Evolutionary conservation across 2,113 vertebrate genomes (phyloP).

Genomic region (Canis aureus): DNA sequence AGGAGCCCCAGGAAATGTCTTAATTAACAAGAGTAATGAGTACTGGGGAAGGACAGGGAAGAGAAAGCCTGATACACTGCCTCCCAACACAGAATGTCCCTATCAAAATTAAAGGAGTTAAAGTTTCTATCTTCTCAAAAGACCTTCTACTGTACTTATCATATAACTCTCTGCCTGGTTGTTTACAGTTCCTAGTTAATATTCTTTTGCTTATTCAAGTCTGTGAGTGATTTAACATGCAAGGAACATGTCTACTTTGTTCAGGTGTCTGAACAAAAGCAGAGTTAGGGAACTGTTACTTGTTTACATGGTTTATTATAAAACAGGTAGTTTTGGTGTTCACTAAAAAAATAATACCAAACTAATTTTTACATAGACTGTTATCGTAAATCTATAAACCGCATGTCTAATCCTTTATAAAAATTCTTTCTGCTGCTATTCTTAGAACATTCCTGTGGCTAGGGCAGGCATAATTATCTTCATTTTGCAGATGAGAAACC

Average conservation of each 20-base stretch:
- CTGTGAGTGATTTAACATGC: slow-evolving; percentile 15
- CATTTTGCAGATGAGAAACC: slow-evolving; percentile 76
- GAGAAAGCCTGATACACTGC: not conserved
- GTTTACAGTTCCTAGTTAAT: slow-evolving; percentile 50
- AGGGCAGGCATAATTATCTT: slow-evolving; percentile 70
- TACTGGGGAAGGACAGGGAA: not conserved
- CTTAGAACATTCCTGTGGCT: slow-evolving; percentile 76
- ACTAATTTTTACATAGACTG: slow-evolving; percentile 60
- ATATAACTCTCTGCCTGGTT: not conserved
- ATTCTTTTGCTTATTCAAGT: slow-evolving; percentile 39
- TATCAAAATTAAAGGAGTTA: not conserved
- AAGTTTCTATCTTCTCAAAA: not conserved
- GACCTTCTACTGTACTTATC: not conserved
- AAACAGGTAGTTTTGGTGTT: slow-evolving; percentile 45
- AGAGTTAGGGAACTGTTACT: slow-evolving; percentile 20
- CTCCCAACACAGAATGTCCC: not conserved
- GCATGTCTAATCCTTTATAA: slow-evolving; percentile 58
- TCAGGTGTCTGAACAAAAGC: slow-evolving; percentile 25
- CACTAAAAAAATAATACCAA: slow-evolving; percentile 58
- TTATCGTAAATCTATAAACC: slow-evolving; percentile 62
- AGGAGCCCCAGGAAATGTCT: not conserved
- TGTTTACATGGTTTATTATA: slow-evolving; percentile 35
- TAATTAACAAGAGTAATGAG: not conserved
- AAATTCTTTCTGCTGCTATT: slow-evolving; percentile 67
- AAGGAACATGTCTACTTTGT: not conserved